These are phyloP conservation scores for Hestina assimilis DNA, from an alignment of 1,140 invertebrate genomes.

Conservation along the genomic window DNA sequence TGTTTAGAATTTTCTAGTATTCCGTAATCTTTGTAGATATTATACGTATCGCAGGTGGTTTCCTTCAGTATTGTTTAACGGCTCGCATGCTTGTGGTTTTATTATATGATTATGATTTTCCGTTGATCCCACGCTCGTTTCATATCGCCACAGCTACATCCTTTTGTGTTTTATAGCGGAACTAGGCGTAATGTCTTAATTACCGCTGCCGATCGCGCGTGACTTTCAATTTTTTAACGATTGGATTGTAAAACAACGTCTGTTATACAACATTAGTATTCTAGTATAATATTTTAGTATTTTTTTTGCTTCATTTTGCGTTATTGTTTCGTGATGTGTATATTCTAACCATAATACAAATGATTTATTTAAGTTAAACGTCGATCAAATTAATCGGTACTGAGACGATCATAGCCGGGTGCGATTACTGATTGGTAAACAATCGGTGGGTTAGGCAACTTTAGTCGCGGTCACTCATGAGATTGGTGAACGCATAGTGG, in stretches of 20 bases:
- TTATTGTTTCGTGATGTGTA: no score
- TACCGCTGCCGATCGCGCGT: neutral
- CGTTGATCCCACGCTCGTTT: constrained; percentile 14
- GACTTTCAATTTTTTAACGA: neutral
- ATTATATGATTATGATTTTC: constrained; percentile 19
- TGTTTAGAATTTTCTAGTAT: neutral
- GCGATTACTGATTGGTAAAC: no score
- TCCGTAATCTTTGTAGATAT: neutral
- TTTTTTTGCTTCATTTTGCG: no score
- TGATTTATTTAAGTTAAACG: no score
- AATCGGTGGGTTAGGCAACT: no score
- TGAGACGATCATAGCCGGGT: no score
- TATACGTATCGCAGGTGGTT: neutral
- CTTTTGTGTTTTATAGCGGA: neutral
- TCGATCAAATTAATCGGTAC: no score
- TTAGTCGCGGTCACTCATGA: no score
- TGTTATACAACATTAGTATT: no score
- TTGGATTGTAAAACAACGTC: constrained; percentile 1
- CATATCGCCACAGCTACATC: neutral
- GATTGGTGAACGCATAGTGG: no score
- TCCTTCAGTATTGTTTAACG: constrained; percentile 11
- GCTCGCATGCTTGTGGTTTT: constrained; percentile 9
- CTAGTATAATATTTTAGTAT: no score
- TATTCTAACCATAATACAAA: no score
- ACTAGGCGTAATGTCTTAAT: neutral